Conservation (phyloP, 2,888 invertebrate genomes). For the Heteropelma amictum region DNA sequence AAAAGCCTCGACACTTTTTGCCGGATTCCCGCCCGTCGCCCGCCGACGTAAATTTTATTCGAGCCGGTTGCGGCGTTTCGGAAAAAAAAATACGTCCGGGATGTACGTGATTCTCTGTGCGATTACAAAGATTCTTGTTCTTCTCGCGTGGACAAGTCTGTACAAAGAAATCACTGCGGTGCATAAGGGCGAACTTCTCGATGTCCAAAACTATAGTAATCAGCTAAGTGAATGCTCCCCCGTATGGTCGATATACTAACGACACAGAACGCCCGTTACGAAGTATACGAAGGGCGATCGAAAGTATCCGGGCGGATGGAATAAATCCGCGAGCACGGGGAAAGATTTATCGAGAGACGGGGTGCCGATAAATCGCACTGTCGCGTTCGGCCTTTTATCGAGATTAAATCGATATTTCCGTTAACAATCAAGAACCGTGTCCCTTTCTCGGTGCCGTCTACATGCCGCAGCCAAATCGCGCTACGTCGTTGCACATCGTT, state of each 20-base stretch:
- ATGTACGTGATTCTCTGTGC: no score
- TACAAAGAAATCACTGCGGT: constrained; percentile 25
- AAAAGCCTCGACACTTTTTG: no score
- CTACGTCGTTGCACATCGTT: neutral
- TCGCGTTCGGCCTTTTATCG: constrained; percentile 70
- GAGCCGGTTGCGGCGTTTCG: no score
- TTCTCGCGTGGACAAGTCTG: neutral
- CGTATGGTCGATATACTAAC: constrained; percentile 57
- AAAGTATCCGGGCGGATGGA: constrained; percentile 65
- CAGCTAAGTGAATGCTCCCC: constrained; percentile 57
- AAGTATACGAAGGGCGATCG: constrained; percentile 53
- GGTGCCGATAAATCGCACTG: constrained; percentile 69
- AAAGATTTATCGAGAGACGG: constrained; percentile 59
- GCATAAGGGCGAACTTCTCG: constrained; percentile 25
- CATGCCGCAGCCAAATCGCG: neutral
- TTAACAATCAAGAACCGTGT: constrained; percentile 58
- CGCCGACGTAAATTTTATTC: no score
- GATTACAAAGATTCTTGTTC: no score
- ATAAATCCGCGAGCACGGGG: constrained; percentile 55
- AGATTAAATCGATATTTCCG: constrained; percentile 73
- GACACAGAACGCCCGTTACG: constrained; percentile 53
- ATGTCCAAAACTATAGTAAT: constrained; percentile 47
- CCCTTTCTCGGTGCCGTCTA: constrained; percentile 10
- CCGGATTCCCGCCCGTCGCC: no score
- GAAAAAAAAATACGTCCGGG: no score